Conservation (phyloP, 2,888 invertebrate genomes). For the Clostera curtula region DNA sequence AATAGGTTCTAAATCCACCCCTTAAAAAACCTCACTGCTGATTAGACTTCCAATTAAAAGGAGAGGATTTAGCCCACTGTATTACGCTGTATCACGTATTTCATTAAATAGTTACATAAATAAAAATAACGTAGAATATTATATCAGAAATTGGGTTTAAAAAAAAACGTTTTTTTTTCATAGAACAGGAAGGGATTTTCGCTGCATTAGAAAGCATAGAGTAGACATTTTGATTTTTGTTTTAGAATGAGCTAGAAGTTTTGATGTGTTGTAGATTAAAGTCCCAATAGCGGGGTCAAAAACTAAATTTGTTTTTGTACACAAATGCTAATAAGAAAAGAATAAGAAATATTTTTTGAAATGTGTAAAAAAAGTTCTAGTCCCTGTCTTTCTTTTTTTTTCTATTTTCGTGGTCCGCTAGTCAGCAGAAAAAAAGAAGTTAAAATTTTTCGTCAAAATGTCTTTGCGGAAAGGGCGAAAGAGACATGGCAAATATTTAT, state of each 20-base stretch:
- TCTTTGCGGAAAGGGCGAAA: conserved; percentile 5
- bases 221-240: conserved; percentile 30
- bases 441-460: not conserved
- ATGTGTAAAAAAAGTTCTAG: conserved; percentile 51
- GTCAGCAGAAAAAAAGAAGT: conserved; percentile 12
- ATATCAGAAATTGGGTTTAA: conserved; percentile 11
- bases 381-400: conserved; percentile 33
- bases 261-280: conserved; percentile 57
- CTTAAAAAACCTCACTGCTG: no score
- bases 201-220: conserved; percentile 16
- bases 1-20: no score
- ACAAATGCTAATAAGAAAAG: conserved; percentile 31
- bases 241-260: conserved; percentile 59
- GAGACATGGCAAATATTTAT: conserved; percentile 3
- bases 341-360: conserved; percentile 62
- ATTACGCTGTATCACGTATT: no score
- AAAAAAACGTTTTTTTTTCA: conserved; percentile 9
- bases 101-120: no score
- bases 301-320: conserved; percentile 48
- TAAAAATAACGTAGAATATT: no score
- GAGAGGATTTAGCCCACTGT: no score
- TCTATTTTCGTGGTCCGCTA: conserved; percentile 22
- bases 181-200: conserved; percentile 2
- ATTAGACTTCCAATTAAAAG: no score
- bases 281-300: conserved; percentile 30